phyloP scores from a whole-genome alignment of 2,888 invertebrate species.

The Linnaemya tessellans region DNA sequence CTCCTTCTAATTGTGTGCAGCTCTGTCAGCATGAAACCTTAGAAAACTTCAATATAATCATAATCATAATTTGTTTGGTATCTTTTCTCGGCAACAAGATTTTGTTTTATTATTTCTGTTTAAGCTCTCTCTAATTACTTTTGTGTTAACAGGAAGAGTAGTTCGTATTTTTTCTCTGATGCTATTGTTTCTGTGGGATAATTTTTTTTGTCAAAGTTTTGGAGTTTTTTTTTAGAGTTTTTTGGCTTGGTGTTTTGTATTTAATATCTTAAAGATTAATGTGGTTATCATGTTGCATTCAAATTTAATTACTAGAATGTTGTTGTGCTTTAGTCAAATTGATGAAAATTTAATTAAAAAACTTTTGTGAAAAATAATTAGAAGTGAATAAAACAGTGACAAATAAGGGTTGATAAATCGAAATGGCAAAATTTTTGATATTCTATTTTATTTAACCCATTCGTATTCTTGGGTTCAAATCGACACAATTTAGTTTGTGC shows the following conservation, averaged over 20 bases:
- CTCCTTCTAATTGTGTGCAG: conserved; percentile 33
- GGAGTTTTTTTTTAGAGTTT: conserved; percentile 32
- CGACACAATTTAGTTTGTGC: too few relatives aligned
- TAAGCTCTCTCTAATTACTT: conserved; percentile 68
- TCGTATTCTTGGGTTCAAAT: too few relatives aligned
- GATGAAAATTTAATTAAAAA: conserved; percentile 72
- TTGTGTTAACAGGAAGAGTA: conserved; percentile 53
- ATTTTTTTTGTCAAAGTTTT: conserved; percentile 63
- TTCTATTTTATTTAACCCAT: background rate
- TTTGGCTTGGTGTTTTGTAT: conserved; percentile 44
- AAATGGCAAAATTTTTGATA: conserved; percentile 3
- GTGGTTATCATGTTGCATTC: conserved; percentile 76
- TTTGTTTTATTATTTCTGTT: conserved; percentile 39
- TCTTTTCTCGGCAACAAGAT: conserved; percentile 48
- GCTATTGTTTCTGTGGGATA: conserved; percentile 54
- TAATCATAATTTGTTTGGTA: conserved; percentile 71
- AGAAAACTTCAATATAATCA: conserved; percentile 68
- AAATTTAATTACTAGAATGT: conserved; percentile 73
- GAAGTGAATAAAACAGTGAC: conserved; percentile 1
- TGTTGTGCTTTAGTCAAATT: conserved; percentile 57
- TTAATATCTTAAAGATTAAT: conserved; percentile 74
- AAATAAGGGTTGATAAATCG: conserved; percentile 43
- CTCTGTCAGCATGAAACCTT: conserved; percentile 68
- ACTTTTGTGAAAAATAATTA: conserved; percentile 58
- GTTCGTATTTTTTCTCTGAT: conserved; percentile 48